Evolutionary conservation across 2,888 invertebrate species (phyloP).

Genomic region (Drosophila buzzatii): DNA sequence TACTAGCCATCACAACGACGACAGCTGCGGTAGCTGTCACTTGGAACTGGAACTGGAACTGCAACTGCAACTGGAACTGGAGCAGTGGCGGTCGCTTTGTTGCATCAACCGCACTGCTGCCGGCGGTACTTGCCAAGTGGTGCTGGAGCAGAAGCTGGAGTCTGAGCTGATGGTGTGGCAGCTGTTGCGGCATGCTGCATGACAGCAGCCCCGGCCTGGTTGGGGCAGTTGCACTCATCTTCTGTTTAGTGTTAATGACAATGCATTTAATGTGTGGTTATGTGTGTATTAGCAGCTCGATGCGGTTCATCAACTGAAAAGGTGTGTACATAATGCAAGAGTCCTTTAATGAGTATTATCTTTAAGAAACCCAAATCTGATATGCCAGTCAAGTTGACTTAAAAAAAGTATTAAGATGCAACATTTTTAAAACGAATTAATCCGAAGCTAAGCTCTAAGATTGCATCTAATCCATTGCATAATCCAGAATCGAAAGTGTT

Average conservation of each 20-base stretch:
- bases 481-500: conserved; percentile 21
- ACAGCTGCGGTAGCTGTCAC: conserved; percentile 66
- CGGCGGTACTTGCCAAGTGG: conserved; percentile 36
- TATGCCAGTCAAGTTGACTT: conserved; percentile 50
- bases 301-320: conserved; percentile 56
- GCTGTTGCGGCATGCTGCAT: conserved; percentile 47
- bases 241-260: conserved; percentile 64
- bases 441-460: conserved; percentile 33
- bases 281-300: conserved; percentile 32
- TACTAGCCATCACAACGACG: conserved; percentile 64
- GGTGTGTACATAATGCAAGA: conserved; percentile 64
- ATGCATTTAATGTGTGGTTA: conserved; percentile 72
- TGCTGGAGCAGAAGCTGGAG: conserved; percentile 39
- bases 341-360: conserved; percentile 77
- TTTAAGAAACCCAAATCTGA: conserved; percentile 56
- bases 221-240: conserved; percentile 66
- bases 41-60: conserved; percentile 57
- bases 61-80: conserved; percentile 58
- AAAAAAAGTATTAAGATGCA: conserved; percentile 61
- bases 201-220: conserved; percentile 69
- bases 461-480: conserved; percentile 17
- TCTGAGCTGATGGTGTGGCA: conserved; percentile 52
- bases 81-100: conserved; percentile 46
- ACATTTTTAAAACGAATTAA: conserved; percentile 47
- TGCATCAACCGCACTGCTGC: conserved; percentile 31